Evolutionary conservation across 2,888 invertebrate genomes (phyloP), one percentile per base, ranked within the genome.

Genomic region (Galerucella pusilla): DNA sequence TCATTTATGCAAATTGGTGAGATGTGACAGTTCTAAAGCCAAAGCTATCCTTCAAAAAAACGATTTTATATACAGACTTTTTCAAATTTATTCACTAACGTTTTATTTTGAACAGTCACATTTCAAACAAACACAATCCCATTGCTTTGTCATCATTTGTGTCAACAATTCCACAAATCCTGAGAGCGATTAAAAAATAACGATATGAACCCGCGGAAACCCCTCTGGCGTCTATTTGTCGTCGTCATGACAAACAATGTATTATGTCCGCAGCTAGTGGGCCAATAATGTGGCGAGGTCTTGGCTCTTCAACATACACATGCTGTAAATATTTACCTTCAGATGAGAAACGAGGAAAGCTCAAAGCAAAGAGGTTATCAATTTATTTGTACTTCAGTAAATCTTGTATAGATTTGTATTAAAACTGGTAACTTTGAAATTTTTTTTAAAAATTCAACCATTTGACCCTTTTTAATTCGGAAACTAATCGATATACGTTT

Each of bases 281-380:
- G 28, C 59, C 11, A 60, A 10, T 25, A 20, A 28, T 35, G 14
- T 61, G 28, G 35, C 9, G 35, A 28, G 28, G 14, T 35, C 35
- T 61, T 61, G 14, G 61, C 35, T 61, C n/a, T 28, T n/a, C 35
- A 61, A 35, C 12, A n/a, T 57, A 57, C n/a, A 35, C 35, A 61
- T 5, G 35, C 14, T 28, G 61, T 61, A n/a, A 61, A 61, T 61
- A 61, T 61, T 61, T 61, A 61, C 61, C 35, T 61, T 61, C 9
- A 9, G 28, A 60, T 60, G 28, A 28, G 10, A 9, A 60, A n/a
- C 12, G 28, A 25, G 14, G 12, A 7, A 1, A 42, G 35, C 35
- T 42, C 35, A 42, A 0, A 7, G 9, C 35, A 42, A 42, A 7
- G 25, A 60, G 59, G 11, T 60, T 60, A 60, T 25, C 59, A 11